A percentile compares a stretch with the other conserved stretches of the same genome.
Evolutionary conservation across 1,140 invertebrate genomes (phyloP).

Genomic region (Leptinotarsa defecta): DNA sequence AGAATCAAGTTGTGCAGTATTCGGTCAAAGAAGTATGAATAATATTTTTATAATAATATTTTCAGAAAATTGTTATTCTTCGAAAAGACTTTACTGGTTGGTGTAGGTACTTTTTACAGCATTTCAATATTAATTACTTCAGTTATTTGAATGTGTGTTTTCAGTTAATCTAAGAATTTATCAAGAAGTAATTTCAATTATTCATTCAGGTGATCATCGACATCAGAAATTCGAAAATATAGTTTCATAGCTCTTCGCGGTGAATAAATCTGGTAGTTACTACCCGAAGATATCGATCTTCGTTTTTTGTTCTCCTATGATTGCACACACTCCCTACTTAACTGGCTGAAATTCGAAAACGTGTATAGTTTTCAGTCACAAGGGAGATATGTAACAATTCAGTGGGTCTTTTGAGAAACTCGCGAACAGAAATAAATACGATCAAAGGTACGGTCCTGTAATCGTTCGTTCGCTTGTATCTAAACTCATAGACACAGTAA

Average conservation of each 20-base stretch:
- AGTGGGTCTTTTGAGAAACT: constrained; percentile 24
- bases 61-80: too few species aligned
- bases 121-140: too few species aligned
- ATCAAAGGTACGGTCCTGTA: constrained; percentile 33
- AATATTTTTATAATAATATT: too few species aligned
- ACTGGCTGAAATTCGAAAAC: not conserved
- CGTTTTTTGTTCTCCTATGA: not conserved
- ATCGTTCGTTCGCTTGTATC: constrained; percentile 31
- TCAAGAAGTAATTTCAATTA: too few species aligned
- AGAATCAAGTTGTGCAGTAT: too few species aligned
- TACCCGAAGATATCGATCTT: not conserved
- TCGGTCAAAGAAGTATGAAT: too few species aligned
- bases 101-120: too few species aligned
- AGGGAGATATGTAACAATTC: constrained; percentile 26
- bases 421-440: constrained; percentile 26
- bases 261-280: not conserved
- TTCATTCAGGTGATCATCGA: too few species aligned
- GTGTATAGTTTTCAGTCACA: constrained; percentile 16
- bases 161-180: too few species aligned
- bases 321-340: constrained; percentile 1
- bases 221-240: too few species aligned
- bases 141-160: too few species aligned
- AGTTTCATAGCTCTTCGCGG: not conserved
- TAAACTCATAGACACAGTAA: constrained; percentile 33
- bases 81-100: too few species aligned